A percentile compares a stretch with the other conserved stretches of the same genome.
phyloP scores from a whole-genome alignment of 2,888 invertebrate species.

The Peribatodes rhomboidaria region DNA sequence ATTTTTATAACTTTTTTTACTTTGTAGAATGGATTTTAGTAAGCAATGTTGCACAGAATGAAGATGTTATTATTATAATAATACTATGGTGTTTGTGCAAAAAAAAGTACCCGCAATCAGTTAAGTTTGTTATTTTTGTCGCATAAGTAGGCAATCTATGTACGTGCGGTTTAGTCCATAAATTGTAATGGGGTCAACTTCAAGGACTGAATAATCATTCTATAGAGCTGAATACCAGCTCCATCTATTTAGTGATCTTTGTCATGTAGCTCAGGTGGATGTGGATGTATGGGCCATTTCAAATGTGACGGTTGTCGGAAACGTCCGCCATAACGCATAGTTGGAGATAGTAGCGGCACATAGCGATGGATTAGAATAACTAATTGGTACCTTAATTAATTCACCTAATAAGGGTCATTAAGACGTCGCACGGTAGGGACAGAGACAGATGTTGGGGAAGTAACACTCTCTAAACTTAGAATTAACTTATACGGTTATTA shows the following conservation, averaged over 20 bases:
- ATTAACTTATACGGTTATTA: too few species aligned
- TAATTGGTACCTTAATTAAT: constrained; percentile 30
- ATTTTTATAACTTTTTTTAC: too few species aligned
- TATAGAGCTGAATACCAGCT: too few species aligned
- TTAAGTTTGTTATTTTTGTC: too few species aligned
- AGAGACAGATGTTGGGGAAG: constrained; percentile 10
- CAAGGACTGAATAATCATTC: too few species aligned
- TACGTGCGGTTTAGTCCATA: too few species aligned
- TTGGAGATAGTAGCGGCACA: constrained; percentile 20
- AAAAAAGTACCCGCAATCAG: too few species aligned
- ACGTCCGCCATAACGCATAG: constrained; percentile 29
- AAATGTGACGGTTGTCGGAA: constrained; percentile 43
- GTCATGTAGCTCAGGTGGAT: constrained; percentile 48
- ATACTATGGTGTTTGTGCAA: too few species aligned
- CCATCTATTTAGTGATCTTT: constrained; percentile 3
- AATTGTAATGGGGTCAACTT: too few species aligned
- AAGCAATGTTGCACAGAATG: not conserved
- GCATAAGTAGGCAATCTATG: too few species aligned
- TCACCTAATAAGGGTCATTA: constrained; percentile 25
- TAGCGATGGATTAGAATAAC: constrained; percentile 29
- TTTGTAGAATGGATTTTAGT: too few species aligned
- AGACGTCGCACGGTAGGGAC: constrained; percentile 20
- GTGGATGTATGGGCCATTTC: constrained; percentile 47
- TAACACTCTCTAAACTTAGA: constrained; percentile 4
- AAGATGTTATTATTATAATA: too few species aligned